Evolutionary conservation across 2,888 invertebrate species (phyloP).

Genomic region (Dysmachus trigonus): DNA sequence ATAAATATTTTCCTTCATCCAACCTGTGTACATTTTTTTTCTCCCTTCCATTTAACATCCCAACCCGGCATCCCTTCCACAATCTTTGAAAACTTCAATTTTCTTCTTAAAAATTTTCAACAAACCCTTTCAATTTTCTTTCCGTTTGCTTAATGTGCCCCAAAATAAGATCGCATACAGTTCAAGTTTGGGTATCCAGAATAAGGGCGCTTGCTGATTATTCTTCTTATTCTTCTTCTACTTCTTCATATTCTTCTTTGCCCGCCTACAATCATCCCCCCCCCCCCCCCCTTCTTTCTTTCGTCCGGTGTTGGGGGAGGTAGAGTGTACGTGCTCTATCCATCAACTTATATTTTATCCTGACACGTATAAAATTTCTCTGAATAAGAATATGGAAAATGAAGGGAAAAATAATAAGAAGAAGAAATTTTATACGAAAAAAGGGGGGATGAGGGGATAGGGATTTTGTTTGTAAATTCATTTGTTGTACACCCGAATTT

Average conservation of each 20-base stretch:
- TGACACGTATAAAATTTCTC: slow-evolving; percentile 8
- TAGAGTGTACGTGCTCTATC: not conserved
- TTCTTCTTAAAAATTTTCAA: not conserved
- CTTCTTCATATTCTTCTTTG: not conserved
- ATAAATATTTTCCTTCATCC: too few relatives aligned
- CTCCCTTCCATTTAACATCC: too few relatives aligned
- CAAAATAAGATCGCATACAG: not conserved
- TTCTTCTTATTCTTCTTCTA: not conserved
- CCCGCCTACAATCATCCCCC: not conserved
- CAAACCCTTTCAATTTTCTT: not conserved
- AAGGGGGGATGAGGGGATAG: not conserved
- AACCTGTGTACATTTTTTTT: too few relatives aligned
- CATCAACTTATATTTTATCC: slow-evolving; percentile 35
- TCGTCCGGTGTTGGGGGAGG: not conserved
- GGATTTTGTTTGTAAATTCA: slow-evolving; percentile 41
- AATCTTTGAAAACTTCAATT: not conserved
- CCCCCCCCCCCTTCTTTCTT: not conserved
- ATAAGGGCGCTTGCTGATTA: not conserved
- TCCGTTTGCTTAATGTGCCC: not conserved
- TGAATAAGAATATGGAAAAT: slow-evolving; percentile 28
- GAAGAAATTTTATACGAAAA: not conserved
- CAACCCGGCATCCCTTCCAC: too few relatives aligned
- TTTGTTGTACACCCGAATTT: not conserved
- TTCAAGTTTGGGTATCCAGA: not conserved
- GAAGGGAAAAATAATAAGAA: slow-evolving; percentile 35